Evolutionary conservation across 2,797 vertebrate genomes (phyloP).

Genomic region (Poliocrania exsul): DNA sequence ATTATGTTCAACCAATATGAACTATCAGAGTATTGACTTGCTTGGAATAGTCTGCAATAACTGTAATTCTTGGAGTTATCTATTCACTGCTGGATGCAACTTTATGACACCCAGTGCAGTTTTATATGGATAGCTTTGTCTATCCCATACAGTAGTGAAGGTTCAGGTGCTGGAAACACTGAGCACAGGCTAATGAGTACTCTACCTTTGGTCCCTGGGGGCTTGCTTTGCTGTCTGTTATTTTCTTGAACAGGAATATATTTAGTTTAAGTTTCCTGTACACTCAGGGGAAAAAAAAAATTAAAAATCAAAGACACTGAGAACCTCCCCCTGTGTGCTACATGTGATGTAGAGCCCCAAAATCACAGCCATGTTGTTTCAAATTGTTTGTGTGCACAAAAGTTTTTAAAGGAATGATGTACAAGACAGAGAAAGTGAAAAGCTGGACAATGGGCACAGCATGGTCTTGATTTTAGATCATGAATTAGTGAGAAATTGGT

Average conservation of each 20-base stretch:
- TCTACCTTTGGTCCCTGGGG: background rate
- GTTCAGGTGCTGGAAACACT: background rate
- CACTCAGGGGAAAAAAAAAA: background rate
- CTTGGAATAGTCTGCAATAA: background rate
- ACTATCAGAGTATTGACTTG: background rate
- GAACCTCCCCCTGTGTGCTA: background rate
- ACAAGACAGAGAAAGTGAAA: background rate
- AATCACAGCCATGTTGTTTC: background rate
- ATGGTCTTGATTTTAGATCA: background rate
- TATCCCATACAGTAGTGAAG: background rate
- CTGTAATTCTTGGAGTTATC: background rate
- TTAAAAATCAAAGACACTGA: background rate
- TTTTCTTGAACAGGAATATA: background rate
- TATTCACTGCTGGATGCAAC: background rate
- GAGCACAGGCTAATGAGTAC: background rate
- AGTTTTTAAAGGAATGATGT: background rate
- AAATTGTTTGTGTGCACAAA: fast-evolving
- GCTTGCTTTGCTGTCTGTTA: background rate
- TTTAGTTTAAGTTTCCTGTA: background rate
- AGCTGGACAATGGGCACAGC: background rate
- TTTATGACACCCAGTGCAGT: background rate
- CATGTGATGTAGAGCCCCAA: fast-evolving
- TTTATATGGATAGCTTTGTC: background rate
- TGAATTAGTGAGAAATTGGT: background rate
- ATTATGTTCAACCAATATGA: background rate